Base-by-base conservation (phyloP, 1,140 invertebrate species). In the Meloidogyne hapla region DNA sequence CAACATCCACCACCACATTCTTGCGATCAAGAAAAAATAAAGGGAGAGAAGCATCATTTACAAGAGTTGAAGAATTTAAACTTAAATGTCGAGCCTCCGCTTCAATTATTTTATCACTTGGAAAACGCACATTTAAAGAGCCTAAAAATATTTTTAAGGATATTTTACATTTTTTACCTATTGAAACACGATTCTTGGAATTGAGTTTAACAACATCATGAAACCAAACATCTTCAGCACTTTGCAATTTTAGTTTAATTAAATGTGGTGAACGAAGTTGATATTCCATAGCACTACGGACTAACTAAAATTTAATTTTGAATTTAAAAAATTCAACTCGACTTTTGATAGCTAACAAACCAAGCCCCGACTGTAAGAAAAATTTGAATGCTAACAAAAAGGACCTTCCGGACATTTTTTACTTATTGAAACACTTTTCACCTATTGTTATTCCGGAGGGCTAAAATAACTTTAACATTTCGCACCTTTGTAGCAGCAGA, bases 191-290 rank as follows among this genome's bases (percentile, higher is more conserved):
- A 38, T 73, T 73, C 12, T 63, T 65, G 12, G 70, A 73, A 12
- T 73, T 33, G 13, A 73, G 56, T 33, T 73, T 61, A 38, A 64
- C 70, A 15, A 73, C 48, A 8, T 23, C 45, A 12, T 61, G 56
- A 9, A 56, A 56, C 21, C 48, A 28, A 13, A 64, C 40, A 21
- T 61, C 56, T 28, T 73, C 56, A 8, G 26, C 64, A 21, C 70
- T 73, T 40, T 28, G 56, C 25, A 73, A 73, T 23, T 62, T 61
- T 64, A 73, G n/a, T 64, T 73, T 64, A 28, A 73, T 73, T 23
- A 62, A 62, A 23, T 64, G 70, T n/a, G 45, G 70, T n/a, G 70
- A 73, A 63, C 56, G 70, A 26, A 73, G 70, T 6, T 61, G 26
- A 18, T 61, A 23, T 18, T 73, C 70, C 6, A 69, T 8, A 15